These are phyloP conservation scores for Zaprionus inermis DNA, from an alignment of 1,140 invertebrate genomes.

Conservation along the genomic window DNA sequence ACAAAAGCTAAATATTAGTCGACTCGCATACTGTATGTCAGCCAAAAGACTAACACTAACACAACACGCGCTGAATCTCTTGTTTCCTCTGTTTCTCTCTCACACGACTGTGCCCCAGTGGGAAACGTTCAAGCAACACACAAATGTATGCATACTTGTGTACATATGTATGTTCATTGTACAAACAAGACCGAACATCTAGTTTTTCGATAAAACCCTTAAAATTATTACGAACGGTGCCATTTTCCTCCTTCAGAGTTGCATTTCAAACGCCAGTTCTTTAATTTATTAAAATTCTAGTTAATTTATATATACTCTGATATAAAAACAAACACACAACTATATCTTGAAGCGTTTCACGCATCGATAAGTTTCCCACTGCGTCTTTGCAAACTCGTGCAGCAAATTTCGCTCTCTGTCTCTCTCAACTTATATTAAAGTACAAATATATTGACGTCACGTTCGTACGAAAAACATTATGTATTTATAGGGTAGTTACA, in stretches of 20 bases:
- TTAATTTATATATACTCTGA: not conserved
- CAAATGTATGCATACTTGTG: not conserved
- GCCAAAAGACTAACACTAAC: constrained; percentile 27
- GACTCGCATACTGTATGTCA: constrained; percentile 28
- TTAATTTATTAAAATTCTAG: not conserved
- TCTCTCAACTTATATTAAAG: constrained; percentile 15
- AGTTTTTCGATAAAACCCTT: not conserved
- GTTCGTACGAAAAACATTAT: constrained; percentile 8
- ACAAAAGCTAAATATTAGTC: constrained; percentile 42
- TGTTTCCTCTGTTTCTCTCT: constrained; percentile 30
- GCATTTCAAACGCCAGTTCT: not conserved
- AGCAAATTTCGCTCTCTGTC: constrained; percentile 18
- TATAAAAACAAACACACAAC: not conserved
- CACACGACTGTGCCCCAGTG: constrained; percentile 12
- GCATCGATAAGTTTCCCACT: constrained; percentile 13
- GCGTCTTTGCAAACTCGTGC: constrained; percentile 11
- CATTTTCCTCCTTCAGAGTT: not conserved
- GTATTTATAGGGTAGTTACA: constrained; percentile 35
- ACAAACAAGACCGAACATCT: not conserved
- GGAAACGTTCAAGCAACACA: not conserved
- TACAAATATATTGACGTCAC: constrained; percentile 23
- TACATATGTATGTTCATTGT: not conserved
- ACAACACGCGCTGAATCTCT: constrained; percentile 18
- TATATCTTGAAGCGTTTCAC: not conserved
- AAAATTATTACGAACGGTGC: not conserved